Base-by-base conservation (phyloP, 1,140 invertebrate genomes). In the Ceratina australensis region DNA sequence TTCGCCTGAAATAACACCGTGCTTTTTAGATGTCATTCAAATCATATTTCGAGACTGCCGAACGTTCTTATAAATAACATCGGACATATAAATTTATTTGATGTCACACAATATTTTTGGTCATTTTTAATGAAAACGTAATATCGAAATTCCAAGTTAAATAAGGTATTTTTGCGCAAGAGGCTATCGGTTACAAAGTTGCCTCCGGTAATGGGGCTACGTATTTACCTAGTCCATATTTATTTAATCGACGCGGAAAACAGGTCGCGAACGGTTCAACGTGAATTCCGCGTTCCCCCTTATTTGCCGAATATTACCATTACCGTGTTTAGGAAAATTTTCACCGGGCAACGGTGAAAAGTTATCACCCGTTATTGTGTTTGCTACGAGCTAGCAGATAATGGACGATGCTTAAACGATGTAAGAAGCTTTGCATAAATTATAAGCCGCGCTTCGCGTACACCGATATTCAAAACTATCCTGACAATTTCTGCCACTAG, bases 391-490 rank as follows among this genome's bases (percentile, higher is more conserved):
- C 33, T 60, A 24, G 54, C 52, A 33, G 50, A 68, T 42, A 61
- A 57, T 68, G n/a, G 56, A 60, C 47, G 64, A 76, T 72, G 60
- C 50, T 64, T 63, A 22, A 64, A 61, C 68, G 68, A 72, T 64
- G 33, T 78, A 78, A 78, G 68, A 64, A 78, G 68, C 60, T 72
- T 78, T 78, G 49, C 24, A 78, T 78, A 78, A 78, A 78, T 78
- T 78, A 64, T 33, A 12, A 5, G 7, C 13, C 20, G 67, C 49
- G 33, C 33, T 42, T 42, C 33, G 33, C 33, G 33, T 42, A 42
- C 33, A 42, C 33, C 33, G 10, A 42, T 42, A 42, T 42, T 42
- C 33, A 10, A 42, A 42, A 42, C 33, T 42, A 42, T 7, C 33
- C 10, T 42, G 33, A 10, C 33, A 42, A 42, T 42, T 42, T 5